A percentile compares a stretch with the other conserved stretches of the same genome.
These are phyloP conservation scores for Gobiocypris rarus DNA, from an alignment of 2,113 vertebrate genomes.

Conservation along the genomic window DNA sequence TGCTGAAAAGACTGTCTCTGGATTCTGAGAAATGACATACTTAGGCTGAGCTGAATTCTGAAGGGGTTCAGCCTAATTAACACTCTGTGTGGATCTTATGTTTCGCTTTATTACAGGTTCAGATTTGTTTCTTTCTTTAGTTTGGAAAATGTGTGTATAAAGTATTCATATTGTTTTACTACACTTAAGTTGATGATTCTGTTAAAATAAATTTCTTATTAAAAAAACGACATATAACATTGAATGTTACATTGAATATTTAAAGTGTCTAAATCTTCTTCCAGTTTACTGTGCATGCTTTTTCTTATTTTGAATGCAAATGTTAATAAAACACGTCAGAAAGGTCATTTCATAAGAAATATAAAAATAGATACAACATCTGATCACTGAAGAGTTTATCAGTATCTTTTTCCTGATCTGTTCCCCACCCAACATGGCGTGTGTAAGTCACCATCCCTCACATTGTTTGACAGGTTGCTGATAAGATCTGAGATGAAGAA, in stretches of 20 bases:
- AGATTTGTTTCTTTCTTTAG: neutral
- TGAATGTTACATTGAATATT: neutral
- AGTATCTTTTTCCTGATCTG: neutral
- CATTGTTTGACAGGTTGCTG: neutral
- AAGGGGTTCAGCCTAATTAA: neutral
- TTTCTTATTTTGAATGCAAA: too few species aligned
- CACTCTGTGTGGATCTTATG: neutral
- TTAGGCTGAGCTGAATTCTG: neutral
- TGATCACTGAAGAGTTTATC: neutral
- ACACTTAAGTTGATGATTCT: too few species aligned
- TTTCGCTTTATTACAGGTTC: neutral
- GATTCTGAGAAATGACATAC: constrained; percentile 9
- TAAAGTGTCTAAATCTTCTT: neutral
- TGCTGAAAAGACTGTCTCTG: constrained; percentile 56
- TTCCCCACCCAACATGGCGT: neutral
- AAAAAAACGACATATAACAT: neutral
- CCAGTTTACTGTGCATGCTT: too few species aligned
- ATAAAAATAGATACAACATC: too few species aligned
- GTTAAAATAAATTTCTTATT: neutral
- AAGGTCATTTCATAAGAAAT: too few species aligned
- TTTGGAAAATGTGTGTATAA: neutral
- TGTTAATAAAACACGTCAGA: too few species aligned
- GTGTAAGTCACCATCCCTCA: neutral
- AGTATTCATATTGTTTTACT: neutral
- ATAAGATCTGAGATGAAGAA: neutral